phyloP scores from a whole-genome alignment of 2,888 invertebrate genomes.

The Troides aeacus region DNA sequence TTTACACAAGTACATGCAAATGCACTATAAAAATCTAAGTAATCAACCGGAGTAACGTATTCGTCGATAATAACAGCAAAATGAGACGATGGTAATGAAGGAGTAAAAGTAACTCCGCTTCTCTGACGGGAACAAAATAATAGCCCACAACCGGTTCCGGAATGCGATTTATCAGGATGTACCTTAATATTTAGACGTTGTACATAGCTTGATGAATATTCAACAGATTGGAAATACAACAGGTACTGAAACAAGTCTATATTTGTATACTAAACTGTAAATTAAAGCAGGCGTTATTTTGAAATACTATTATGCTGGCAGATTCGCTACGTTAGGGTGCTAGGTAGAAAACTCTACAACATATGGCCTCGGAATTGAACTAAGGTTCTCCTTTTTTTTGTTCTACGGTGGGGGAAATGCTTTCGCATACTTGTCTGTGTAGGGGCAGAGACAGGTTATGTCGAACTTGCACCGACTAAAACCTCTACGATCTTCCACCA shows the following conservation, averaged over 20 bases:
- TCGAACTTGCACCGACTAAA: no score
- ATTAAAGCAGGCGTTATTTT: no score
- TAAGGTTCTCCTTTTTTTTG: no score
- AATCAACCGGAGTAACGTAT: conserved; percentile 12
- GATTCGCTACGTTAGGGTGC: no score
- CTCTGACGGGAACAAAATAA: conserved; percentile 18
- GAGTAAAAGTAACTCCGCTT: conserved; percentile 18
- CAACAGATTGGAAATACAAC: not conserved
- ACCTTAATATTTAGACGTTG: conserved; percentile 5
- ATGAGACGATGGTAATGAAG: conserved; percentile 15
- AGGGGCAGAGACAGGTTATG: no score
- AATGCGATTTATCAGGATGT: conserved; percentile 13
- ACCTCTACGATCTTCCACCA: no score
- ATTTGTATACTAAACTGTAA: no score
- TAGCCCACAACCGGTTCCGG: conserved; percentile 15
- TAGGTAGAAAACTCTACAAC: no score
- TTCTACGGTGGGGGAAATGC: no score
- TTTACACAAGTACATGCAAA: not conserved
- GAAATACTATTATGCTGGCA: no score
- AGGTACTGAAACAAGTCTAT: not conserved
- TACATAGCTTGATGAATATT: not conserved
- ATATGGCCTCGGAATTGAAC: no score
- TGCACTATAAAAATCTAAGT: conserved; percentile 13
- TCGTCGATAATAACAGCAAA: conserved; percentile 13
- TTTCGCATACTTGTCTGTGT: no score